Evolutionary conservation across 2,888 invertebrate genomes (phyloP).

Genomic region (Conus canariensis): DNA sequence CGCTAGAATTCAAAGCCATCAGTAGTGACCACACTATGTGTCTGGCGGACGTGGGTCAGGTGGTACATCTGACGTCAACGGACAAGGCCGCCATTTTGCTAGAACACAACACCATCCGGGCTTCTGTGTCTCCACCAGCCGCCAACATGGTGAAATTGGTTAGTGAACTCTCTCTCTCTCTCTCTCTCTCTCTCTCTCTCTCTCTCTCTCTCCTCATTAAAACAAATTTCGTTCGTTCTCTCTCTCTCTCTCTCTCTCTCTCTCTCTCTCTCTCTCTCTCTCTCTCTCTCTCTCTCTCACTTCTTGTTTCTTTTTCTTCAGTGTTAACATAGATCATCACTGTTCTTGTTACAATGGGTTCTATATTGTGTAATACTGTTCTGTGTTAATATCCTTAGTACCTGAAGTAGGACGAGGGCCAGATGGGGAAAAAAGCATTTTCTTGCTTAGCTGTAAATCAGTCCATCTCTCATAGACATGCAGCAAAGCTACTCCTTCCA

Average conservation of each 20-base stretch:
- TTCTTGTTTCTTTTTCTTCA: not conserved
- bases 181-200: not conserved
- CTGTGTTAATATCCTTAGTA: too few species aligned
- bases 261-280: not conserved
- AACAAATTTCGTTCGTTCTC: not conserved
- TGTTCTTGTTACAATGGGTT: too few species aligned
- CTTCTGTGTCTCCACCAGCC: not conserved
- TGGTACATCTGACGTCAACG: constrained; percentile 13
- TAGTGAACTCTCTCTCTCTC: not conserved
- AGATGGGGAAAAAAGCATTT: too few species aligned
- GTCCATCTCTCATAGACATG: too few species aligned
- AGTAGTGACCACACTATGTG: not conserved
- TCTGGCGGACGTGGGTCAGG: constrained; percentile 28
- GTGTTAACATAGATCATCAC: too few species aligned
- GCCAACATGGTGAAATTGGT: not conserved
- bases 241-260: not conserved
- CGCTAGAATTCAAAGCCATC: not conserved
- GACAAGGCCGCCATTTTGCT: not conserved
- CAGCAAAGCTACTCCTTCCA: too few species aligned
- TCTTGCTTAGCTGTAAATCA: too few species aligned
- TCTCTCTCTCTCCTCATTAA: not conserved
- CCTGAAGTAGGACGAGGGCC: too few species aligned
- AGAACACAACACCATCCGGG: constrained; percentile 4
- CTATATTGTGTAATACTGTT: too few species aligned
- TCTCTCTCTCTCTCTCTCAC: not conserved